A percentile compares a stretch with the other conserved stretches of the same genome.
These are phyloP conservation scores for Delia radicum DNA, from an alignment of 1,140 invertebrate species.

Conservation along the genomic window DNA sequence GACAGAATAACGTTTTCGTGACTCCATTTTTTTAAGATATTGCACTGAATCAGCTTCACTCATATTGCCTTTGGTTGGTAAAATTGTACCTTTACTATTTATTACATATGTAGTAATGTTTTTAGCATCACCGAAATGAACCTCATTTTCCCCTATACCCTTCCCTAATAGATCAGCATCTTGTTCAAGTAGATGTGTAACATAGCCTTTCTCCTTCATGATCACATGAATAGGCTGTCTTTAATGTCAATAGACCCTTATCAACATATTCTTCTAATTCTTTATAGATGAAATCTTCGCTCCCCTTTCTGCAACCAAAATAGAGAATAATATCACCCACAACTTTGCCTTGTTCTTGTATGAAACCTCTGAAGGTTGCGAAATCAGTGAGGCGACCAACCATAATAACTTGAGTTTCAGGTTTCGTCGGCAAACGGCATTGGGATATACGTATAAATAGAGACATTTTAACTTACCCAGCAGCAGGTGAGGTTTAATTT, in stretches of 20 bases:
- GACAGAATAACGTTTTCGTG: constrained; percentile 95
- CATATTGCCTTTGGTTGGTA: constrained; percentile 84
- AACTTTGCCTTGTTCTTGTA: constrained; percentile 90
- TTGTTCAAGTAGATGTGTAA: constrained; percentile 88
- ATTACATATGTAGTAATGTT: constrained; percentile 98
- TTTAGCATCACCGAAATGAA: constrained; percentile 95
- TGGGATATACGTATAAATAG: constrained; percentile 96
- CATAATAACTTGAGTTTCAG: constrained; percentile 93
- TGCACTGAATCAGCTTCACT: constrained; percentile 78
- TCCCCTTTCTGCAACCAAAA: constrained; percentile 92
- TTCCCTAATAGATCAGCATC: constrained; percentile 90
- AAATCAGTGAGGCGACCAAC: constrained; percentile 98
- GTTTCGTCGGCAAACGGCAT: constrained; percentile 89
- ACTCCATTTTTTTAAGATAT: constrained; percentile 97
- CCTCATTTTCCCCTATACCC: constrained; percentile 88
- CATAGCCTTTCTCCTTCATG: constrained; percentile 90
- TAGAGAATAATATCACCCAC: constrained; percentile 94
- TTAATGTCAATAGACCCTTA: constrained; percentile 76
- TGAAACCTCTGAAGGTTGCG: constrained; percentile 96
- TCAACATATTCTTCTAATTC: constrained; percentile 83
- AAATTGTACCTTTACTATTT: constrained; percentile 83
- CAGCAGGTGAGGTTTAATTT: constrained; percentile 69
- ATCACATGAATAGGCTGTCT: constrained; percentile 94
- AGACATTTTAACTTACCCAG: constrained; percentile 68
- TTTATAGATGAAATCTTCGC: constrained; percentile 92